phyloP scores from a whole-genome alignment of 1,140 invertebrate genomes.

The Acromyrmex echinatior region DNA sequence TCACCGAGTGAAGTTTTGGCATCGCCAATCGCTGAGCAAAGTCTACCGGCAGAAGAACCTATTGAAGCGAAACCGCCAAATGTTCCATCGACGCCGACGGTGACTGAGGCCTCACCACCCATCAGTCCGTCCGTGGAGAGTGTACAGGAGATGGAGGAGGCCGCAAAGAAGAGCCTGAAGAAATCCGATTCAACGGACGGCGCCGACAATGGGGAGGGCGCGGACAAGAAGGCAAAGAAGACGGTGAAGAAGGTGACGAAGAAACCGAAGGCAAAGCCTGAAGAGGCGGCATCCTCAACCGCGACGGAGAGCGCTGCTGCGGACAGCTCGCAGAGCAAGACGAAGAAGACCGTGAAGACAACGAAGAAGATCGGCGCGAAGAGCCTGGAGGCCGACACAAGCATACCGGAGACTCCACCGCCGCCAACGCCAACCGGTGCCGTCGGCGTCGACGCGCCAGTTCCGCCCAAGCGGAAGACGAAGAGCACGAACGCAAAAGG shows the following conservation, averaged over 20 bases:
- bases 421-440: constrained; percentile 5
- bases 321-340: constrained; percentile 68
- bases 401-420: constrained; percentile 80
- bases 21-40: not conserved
- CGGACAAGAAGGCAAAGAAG: constrained; percentile 79
- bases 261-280: constrained; percentile 77
- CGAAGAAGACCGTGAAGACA: constrained; percentile 77
- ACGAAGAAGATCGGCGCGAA: constrained; percentile 77
- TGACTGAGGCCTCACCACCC: constrained; percentile 80
- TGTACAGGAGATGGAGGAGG: constrained; percentile 46
- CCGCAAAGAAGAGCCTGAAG: constrained; percentile 57
- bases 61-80: constrained; percentile 69
- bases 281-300: constrained; percentile 47
- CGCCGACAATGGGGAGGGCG: constrained; percentile 59
- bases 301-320: constrained; percentile 59
- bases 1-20: constrained; percentile 42
- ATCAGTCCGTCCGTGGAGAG: constrained; percentile 74
- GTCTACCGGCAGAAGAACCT: constrained; percentile 48
- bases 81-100: constrained; percentile 79
- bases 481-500: constrained; percentile 75
- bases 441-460: constrained; percentile 77
- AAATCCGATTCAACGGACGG: constrained; percentile 47
- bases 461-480: constrained; percentile 85
- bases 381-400: constrained; percentile 76
- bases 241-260: constrained; percentile 80